Evolutionary conservation across 2,113 vertebrate species (phyloP).

Genomic region (Pollachius pollachius): DNA sequence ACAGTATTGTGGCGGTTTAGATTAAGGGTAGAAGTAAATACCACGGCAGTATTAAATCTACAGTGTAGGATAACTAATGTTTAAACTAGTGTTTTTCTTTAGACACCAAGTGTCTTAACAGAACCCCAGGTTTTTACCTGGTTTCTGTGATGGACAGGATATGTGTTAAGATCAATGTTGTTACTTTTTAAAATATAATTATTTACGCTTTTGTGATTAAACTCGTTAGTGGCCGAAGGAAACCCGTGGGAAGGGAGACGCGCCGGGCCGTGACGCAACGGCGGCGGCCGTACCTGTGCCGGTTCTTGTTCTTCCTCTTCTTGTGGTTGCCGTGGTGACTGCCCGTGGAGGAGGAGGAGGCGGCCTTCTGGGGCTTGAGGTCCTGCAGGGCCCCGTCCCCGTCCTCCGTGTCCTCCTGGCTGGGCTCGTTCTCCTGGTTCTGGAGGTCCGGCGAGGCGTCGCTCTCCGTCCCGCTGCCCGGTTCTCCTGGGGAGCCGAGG

Average conservation of each 20-base stretch:
- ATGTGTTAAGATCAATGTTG: no score
- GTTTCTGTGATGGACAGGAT: no score
- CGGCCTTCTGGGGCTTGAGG: slow-evolving; percentile 94
- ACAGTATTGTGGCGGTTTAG: no score
- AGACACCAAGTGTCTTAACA: no score
- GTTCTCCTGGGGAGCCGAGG: slow-evolving; percentile 77
- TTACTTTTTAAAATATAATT: no score
- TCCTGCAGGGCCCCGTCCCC: slow-evolving; percentile 90
- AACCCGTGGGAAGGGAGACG: background rate
- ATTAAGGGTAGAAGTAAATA: no score
- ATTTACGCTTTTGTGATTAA: no score
- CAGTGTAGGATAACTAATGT: no score
- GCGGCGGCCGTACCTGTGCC: slow-evolving; percentile 83
- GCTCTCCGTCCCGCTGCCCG: slow-evolving; percentile 94
- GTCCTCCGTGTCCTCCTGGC: slow-evolving; percentile 92
- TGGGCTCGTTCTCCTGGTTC: slow-evolving; percentile 97
- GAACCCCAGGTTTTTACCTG: no score
- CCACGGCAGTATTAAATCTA: no score
- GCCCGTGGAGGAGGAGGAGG: slow-evolving; percentile 86
- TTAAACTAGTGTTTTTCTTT: no score
- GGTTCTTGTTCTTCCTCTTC: slow-evolving; percentile 98
- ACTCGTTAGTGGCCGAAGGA: no score
- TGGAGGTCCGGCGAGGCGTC: slow-evolving; percentile 96
- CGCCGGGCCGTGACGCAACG: background rate
- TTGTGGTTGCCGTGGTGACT: slow-evolving; percentile 97